Conservation (phyloP, 2,797 vertebrate genomes). For the Falco biarmicus region DNA sequence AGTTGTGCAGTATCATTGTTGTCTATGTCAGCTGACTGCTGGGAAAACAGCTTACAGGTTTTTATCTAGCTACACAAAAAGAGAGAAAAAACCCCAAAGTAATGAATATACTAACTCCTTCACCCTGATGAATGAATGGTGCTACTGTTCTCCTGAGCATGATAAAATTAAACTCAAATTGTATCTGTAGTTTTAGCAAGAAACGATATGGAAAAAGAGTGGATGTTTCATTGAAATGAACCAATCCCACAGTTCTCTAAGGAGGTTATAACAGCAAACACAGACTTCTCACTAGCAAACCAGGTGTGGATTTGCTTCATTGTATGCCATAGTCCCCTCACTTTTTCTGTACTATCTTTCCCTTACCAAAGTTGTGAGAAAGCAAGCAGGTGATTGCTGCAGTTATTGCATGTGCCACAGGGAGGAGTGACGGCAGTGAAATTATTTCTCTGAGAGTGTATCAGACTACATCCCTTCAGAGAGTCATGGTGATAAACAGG, state of each 20-base stretch:
- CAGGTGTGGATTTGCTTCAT: neutral
- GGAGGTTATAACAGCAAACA: neutral
- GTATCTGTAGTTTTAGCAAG: neutral
- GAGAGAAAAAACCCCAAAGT: fast-evolving
- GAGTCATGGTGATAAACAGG: neutral
- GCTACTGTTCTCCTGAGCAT: neutral
- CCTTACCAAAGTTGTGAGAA: neutral
- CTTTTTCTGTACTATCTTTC: neutral
- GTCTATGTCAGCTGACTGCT: neutral
- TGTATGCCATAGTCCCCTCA: no score
- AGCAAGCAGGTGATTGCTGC: neutral
- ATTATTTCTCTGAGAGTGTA: neutral
- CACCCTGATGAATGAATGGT: neutral
- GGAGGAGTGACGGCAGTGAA: neutral
- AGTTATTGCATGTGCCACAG: neutral
- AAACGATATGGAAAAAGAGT: neutral
- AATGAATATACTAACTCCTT: neutral
- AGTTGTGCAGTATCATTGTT: neutral
- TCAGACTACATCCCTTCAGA: neutral
- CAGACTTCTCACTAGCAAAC: neutral
- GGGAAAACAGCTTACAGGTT: neutral
- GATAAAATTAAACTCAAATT: neutral
- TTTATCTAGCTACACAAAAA: neutral
- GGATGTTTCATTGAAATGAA: neutral
- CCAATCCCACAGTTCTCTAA: neutral